Evolutionary conservation across 2,888 invertebrate species (phyloP).

Genomic region (Bellardia pandia): DNA sequence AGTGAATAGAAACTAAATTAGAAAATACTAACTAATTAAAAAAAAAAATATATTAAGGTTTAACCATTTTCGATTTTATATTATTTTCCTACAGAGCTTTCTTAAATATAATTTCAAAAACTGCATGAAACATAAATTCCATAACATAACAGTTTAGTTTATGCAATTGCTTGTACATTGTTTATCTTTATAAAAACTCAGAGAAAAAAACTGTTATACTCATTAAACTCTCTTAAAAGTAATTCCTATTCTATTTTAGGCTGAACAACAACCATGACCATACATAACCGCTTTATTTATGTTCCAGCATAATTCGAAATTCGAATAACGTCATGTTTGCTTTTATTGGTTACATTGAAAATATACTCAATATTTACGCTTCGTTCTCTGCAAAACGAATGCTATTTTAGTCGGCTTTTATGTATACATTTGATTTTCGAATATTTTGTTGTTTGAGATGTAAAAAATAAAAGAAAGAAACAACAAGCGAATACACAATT

Average conservation of each 20-base stretch:
- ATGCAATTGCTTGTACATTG: background rate
- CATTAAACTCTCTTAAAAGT: background rate
- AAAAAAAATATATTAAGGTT: no score
- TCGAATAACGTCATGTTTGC: conserved; percentile 41
- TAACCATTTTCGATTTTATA: no score
- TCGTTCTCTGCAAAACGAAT: conserved; percentile 14
- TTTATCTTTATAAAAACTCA: background rate
- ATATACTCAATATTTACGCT: background rate
- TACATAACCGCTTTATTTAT: conserved; percentile 59
- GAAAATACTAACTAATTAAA: no score
- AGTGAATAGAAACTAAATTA: no score
- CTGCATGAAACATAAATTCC: no score
- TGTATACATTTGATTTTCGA: conserved; percentile 25
- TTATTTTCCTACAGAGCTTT: no score
- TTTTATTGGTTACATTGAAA: background rate
- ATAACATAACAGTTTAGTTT: no score
- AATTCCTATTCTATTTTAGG: background rate
- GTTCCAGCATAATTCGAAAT: conserved; percentile 38
- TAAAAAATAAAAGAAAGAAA: background rate
- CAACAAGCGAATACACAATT: conserved; percentile 57
- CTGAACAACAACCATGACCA: conserved; percentile 67
- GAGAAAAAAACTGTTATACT: conserved; percentile 63
- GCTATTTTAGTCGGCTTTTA: conserved; percentile 40
- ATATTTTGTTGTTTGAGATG: background rate
- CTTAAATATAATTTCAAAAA: no score